Evolutionary conservation across 2,797 vertebrate genomes (phyloP).

Genomic region (Cryptoblepharus egeriae): DNA sequence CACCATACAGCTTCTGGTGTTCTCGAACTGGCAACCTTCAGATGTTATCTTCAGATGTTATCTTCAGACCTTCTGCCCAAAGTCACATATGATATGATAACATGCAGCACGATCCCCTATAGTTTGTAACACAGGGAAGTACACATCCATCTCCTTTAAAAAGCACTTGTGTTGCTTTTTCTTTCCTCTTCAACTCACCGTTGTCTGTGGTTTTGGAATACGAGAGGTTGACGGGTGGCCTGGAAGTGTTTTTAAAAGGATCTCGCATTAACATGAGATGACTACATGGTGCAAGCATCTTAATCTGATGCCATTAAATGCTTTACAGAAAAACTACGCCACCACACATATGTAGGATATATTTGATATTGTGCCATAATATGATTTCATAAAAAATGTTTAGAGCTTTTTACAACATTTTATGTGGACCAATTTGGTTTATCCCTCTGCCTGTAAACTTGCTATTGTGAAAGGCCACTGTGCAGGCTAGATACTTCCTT

Average conservation of each 20-base stretch:
- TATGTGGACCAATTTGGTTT: constrained; percentile 17
- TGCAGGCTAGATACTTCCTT: neutral
- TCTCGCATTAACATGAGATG: neutral
- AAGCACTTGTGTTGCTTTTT: neutral
- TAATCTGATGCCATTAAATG: neutral
- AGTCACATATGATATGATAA: no score
- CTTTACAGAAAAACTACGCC: neutral
- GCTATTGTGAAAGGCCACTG: constrained; percentile 12
- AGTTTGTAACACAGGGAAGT: neutral
- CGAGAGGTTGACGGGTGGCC: neutral
- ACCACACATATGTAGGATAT: neutral
- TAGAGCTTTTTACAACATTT: constrained; percentile 2
- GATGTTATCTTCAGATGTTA: no score
- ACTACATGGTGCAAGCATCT: constrained; percentile 6
- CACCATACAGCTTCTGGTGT: no score
- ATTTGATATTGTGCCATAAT: constrained; percentile 11
- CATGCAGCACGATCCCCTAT: neutral
- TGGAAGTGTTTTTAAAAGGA: neutral
- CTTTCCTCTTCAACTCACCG: neutral
- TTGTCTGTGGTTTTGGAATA: neutral
- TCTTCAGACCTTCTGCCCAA: no score
- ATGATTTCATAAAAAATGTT: neutral
- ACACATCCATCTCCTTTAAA: neutral
- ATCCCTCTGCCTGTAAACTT: neutral
- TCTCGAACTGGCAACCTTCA: no score